A percentile compares a stretch with the other conserved stretches of the same genome.
Evolutionary conservation across 2,797 vertebrate genomes (phyloP).

Genomic region (Periparus ater): DNA sequence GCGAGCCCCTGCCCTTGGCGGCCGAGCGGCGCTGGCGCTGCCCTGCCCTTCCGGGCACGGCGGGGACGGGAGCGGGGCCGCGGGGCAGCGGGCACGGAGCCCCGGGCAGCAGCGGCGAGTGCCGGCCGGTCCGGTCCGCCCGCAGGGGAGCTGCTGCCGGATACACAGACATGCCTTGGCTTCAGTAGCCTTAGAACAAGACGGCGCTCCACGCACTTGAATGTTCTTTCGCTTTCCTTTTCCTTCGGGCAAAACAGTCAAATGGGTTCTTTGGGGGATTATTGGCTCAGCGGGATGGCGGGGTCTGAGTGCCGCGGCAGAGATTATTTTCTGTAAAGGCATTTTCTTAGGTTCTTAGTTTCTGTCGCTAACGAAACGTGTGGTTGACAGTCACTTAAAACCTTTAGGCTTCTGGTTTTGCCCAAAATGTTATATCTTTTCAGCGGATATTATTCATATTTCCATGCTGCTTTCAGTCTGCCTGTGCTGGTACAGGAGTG

Average conservation of each 20-base stretch:
- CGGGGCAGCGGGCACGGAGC: neutral
- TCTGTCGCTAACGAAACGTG: neutral
- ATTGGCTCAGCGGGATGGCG: neutral
- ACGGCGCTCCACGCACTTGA: fast-evolving
- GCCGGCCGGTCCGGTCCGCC: neutral
- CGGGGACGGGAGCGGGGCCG: neutral
- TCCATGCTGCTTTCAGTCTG: neutral
- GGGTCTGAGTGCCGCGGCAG: neutral
- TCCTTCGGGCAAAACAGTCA: neutral
- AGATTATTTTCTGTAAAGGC: neutral
- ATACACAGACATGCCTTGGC: neutral
- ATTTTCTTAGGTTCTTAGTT: constrained; percentile 4
- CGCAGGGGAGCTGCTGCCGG: neutral
- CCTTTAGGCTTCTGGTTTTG: neutral
- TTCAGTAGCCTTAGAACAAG: fast-evolving
- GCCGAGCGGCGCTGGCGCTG: neutral
- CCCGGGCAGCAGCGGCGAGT: neutral
- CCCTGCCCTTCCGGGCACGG: neutral
- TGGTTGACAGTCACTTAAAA: neutral
- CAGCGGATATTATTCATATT: neutral
- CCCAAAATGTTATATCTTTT: neutral
- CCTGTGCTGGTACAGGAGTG: neutral
- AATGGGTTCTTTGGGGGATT: neutral
- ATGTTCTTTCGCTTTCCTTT: neutral
- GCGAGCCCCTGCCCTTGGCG: neutral